Evolutionary conservation across 2,797 vertebrate genomes (phyloP).

Genomic region (Melanotaenia parkinsoni): DNA sequence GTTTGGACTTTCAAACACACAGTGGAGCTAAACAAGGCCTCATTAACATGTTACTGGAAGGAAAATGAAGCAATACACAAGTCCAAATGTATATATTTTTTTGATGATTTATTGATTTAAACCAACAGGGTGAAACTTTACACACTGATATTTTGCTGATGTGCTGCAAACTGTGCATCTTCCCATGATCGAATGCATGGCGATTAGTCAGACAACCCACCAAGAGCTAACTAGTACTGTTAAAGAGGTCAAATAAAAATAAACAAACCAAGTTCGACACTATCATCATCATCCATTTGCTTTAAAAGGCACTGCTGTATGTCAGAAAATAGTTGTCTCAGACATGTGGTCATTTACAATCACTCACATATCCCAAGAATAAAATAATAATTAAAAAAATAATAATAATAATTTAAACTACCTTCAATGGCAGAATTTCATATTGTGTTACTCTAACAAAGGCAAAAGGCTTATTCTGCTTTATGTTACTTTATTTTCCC

Average conservation of each 20-base stretch:
- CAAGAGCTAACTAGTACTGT: slow-evolving; percentile 19
- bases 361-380: background rate
- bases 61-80: background rate
- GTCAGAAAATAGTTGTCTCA: slow-evolving; percentile 41
- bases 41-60: background rate
- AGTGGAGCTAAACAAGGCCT: too few species aligned
- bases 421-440: slow-evolving; percentile 1
- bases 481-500: background rate
- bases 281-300: slow-evolving; percentile 30
- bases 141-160: slow-evolving; percentile 30
- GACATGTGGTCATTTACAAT: slow-evolving; percentile 11
- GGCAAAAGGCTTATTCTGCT: too few species aligned
- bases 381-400: background rate
- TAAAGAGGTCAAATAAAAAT: slow-evolving; percentile 26
- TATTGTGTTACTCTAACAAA: background rate
- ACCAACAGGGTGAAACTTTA: slow-evolving; percentile 35
- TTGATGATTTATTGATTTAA: slow-evolving; percentile 43
- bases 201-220: slow-evolving; percentile 31
- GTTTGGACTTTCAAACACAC: too few species aligned
- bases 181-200: slow-evolving; percentile 45
- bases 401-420: slow-evolving; percentile 6
- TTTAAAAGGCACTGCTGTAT: slow-evolving; percentile 62
- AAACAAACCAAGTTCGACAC: slow-evolving; percentile 14
- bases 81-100: slow-evolving; percentile 9
- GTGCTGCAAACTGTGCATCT: slow-evolving; percentile 48